Conservation (phyloP, 2,113 vertebrate species). For the Gallinago paraguaiae region DNA sequence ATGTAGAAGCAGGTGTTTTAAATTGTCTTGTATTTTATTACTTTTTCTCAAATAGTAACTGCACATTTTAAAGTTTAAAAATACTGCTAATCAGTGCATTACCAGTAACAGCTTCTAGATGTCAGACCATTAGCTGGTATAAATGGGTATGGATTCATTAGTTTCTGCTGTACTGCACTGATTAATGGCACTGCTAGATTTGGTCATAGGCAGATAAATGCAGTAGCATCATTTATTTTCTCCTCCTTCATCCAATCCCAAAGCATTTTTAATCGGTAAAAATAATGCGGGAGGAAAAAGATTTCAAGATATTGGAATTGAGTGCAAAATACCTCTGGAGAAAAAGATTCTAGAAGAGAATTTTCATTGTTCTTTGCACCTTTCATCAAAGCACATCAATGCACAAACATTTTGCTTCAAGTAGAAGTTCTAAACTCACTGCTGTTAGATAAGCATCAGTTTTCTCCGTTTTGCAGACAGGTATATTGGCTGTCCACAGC, state of each 20-base stretch:
- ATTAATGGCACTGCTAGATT: constrained; percentile 17
- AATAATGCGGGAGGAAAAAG: background rate
- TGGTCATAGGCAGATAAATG: constrained; percentile 6
- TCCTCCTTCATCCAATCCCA: background rate
- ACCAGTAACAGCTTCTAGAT: background rate
- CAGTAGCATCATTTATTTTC: background rate
- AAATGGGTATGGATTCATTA: constrained; percentile 10
- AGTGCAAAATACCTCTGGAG: background rate
- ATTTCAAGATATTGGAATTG: background rate
- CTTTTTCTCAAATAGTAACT: constrained; percentile 6
- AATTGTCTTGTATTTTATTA: constrained; percentile 12
- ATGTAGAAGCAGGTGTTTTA: background rate
- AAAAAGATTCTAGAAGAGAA: background rate
- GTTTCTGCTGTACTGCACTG: constrained; percentile 18
- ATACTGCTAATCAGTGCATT: constrained; percentile 9
- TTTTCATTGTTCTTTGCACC: background rate
- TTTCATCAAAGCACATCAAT: background rate
- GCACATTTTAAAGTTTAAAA: constrained; percentile 28
- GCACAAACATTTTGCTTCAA: background rate
- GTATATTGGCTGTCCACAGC: background rate
- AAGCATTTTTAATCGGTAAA: constrained; percentile 4
- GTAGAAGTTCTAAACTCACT: background rate
- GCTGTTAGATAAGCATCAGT: background rate
- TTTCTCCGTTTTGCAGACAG: background rate
- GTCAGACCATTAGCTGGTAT: constrained; percentile 4